A percentile compares a stretch with the other conserved stretches of the same genome.
These are phyloP conservation scores for Chitala chitala DNA, from an alignment of 2,113 vertebrate species.

Conservation along the genomic window DNA sequence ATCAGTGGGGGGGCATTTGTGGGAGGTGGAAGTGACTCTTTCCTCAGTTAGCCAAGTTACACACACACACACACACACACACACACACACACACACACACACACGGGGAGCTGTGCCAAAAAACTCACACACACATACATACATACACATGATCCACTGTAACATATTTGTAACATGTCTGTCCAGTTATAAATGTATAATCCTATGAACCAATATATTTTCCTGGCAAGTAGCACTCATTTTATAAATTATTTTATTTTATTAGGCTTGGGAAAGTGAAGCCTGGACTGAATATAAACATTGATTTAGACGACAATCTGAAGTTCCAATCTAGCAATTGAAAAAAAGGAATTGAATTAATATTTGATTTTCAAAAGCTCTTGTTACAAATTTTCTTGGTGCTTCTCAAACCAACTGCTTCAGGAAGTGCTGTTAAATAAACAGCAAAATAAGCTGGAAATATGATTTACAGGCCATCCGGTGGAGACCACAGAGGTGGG, in stretches of 20 bases:
- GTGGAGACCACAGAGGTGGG: not conserved
- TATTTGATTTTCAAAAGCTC: constrained; percentile 1
- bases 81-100: constrained; percentile 40
- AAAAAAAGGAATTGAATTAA: not conserved
- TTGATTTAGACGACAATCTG: constrained; percentile 27
- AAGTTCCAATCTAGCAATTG: constrained; percentile 35
- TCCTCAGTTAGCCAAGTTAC: constrained; percentile 36
- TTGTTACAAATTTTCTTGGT: not conserved
- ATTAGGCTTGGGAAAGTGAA: not conserved
- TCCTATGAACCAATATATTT: not conserved
- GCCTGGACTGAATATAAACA: constrained; percentile 9
- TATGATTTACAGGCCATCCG: not conserved
- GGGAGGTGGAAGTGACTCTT: constrained; percentile 7
- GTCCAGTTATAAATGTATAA: not conserved
- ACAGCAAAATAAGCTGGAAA: no score
- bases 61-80: constrained; percentile 39
- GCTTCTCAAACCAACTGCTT: no score
- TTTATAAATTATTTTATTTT: not conserved
- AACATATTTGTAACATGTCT: not conserved
- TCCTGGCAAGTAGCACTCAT: not conserved
- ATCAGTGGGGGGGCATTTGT: constrained; percentile 12
- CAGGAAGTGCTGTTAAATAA: no score
- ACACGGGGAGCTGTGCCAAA: not conserved
- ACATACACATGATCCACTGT: not conserved
- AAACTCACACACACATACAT: constrained; percentile 41